phyloP scores from a whole-genome alignment of 2,888 invertebrate species.

The Spilosoma lubricipeda region DNA sequence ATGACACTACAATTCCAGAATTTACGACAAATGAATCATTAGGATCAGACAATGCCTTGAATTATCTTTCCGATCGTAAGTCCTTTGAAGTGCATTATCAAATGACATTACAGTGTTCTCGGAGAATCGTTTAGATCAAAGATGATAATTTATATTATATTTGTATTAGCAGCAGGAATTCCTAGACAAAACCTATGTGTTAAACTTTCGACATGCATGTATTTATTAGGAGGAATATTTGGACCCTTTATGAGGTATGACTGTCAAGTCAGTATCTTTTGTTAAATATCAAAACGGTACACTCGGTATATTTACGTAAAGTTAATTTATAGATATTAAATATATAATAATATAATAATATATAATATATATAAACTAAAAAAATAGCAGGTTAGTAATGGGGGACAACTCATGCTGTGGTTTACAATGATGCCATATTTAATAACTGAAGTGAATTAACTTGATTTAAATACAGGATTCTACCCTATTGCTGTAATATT shows the following conservation, averaged over 20 bases:
- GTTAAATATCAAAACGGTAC: too few relatives aligned
- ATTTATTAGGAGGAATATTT: not conserved
- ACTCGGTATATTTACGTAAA: too few relatives aligned
- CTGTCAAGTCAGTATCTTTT: too few relatives aligned
- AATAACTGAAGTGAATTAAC: too few relatives aligned
- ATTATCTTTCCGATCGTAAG: conserved; percentile 76
- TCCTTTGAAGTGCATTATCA: conserved; percentile 30
- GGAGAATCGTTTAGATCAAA: not conserved
- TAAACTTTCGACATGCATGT: not conserved
- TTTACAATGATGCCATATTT: too few relatives aligned
- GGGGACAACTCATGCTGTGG: too few relatives aligned
- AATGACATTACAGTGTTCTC: not conserved
- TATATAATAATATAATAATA: too few relatives aligned
- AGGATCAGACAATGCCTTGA: conserved; percentile 51
- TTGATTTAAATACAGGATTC: too few relatives aligned
- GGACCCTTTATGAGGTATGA: too few relatives aligned
- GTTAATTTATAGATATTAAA: too few relatives aligned
- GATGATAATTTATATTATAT: not conserved
- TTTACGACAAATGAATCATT: conserved; percentile 33
- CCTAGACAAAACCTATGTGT: not conserved
- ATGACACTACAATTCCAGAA: conserved; percentile 23
- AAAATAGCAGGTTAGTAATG: too few relatives aligned
- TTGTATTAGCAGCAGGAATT: not conserved
- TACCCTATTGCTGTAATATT: not conserved
- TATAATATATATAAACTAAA: too few relatives aligned